These are phyloP conservation scores for Apotomis capreana DNA, from an alignment of 2,888 invertebrate species.

Conservation along the genomic window DNA sequence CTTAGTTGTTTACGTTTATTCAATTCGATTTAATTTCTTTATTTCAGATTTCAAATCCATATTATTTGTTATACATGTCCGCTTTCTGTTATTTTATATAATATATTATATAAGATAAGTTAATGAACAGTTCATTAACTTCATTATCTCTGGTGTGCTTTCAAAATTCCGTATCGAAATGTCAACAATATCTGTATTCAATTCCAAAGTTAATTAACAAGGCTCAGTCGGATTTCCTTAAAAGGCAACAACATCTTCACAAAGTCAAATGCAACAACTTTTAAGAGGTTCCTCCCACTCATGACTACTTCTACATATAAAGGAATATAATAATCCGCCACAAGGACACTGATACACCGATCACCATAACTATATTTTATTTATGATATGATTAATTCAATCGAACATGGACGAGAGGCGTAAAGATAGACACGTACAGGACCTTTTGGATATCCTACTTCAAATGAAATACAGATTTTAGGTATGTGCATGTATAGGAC, in stretches of 20 bases:
- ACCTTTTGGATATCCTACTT: background rate
- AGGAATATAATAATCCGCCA: conserved; percentile 23
- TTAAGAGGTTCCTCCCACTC: conserved; percentile 31
- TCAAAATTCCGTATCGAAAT: conserved; percentile 2
- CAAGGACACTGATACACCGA: conserved; percentile 26
- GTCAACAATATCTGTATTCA: conserved; percentile 1
- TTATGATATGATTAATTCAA: conserved; percentile 7
- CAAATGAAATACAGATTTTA: background rate
- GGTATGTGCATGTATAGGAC: background rate
- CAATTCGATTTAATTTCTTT: no score
- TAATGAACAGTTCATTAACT: no score
- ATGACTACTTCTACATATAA: conserved; percentile 24
- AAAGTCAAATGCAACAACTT: conserved; percentile 30
- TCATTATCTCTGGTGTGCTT: no score
- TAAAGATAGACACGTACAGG: background rate
- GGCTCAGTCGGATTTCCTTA: conserved; percentile 8
- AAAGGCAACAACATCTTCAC: conserved; percentile 28
- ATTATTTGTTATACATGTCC: background rate
- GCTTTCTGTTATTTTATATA: background rate
- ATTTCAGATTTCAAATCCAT: no score
- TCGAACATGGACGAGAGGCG: conserved; percentile 5
- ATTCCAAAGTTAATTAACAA: conserved; percentile 7
- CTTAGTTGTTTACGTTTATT: no score
- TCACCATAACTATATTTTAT: conserved; percentile 16
- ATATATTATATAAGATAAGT: no score